These are phyloP conservation scores for Cololabis saira DNA, from an alignment of 2,113 vertebrate species.

Conservation along the genomic window DNA sequence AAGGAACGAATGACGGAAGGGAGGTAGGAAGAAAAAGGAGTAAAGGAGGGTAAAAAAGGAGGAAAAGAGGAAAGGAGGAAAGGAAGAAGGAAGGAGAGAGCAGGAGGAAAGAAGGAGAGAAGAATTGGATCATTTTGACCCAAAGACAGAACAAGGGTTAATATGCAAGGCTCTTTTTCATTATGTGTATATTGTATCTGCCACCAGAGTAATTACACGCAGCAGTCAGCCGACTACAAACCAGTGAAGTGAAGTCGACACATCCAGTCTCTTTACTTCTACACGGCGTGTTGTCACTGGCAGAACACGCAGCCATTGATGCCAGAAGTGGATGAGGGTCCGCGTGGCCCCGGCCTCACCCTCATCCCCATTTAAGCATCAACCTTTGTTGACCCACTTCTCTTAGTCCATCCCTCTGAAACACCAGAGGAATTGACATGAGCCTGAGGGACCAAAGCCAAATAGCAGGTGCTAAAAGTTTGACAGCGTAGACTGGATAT, in stretches of 20 bases:
- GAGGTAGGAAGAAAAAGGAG: too few species aligned
- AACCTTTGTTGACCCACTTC: conserved; percentile 80
- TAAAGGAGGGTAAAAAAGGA: too few species aligned
- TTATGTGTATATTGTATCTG: too few species aligned
- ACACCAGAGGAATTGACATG: conserved; percentile 70
- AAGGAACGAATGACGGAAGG: too few species aligned
- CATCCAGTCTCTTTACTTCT: conserved; percentile 46
- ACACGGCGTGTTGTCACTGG: conserved; percentile 34
- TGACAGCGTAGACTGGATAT: conserved; percentile 76
- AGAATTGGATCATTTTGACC: too few species aligned
- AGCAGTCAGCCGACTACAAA: conserved; percentile 11
- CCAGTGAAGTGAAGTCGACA: conserved; percentile 55
- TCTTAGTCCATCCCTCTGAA: conserved; percentile 61
- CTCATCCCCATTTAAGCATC: conserved; percentile 63
- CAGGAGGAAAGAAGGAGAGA: too few species aligned
- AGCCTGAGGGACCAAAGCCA: conserved; percentile 59
- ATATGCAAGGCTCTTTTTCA: too few species aligned
- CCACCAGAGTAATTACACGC: neutral
- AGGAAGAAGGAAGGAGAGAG: too few species aligned
- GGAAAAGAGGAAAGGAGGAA: too few species aligned
- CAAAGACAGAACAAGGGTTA: too few species aligned
- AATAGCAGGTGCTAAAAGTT: conserved; percentile 84
- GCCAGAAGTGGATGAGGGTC: conserved; percentile 31
- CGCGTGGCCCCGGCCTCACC: conserved; percentile 72
- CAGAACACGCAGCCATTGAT: conserved; percentile 29